Evolutionary conservation across 2,888 invertebrate species (phyloP), one percentile per base, ranked within the genome.

Genomic region (Netelia melanura): DNA sequence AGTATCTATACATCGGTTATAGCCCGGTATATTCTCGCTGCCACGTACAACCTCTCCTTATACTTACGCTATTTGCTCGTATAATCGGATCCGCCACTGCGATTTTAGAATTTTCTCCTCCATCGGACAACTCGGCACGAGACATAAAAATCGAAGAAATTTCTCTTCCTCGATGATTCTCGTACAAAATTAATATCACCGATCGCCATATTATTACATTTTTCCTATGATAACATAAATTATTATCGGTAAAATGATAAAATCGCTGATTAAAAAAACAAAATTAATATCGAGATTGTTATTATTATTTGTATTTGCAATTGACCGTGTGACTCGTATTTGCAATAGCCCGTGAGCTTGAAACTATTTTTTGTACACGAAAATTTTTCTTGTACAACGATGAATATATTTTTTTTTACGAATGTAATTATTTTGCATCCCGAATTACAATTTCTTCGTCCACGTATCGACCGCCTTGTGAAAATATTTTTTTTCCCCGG

Each of bases 41-140:
- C 64, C 64, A 30, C 64, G 58, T 64, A 56, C 43, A 70, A 56
- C 67, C 52, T 25, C 58, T 21, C 17, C 65, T 30, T 30, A 65
- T 62, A 77, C 61, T 81, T 84, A 25, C 65, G 68, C 72, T 64
- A 70, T 72, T 72, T 84, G n/a, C 74, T 54, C 54, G 77, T 61
- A 58, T 84, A 81, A 84, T 81, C 76, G 72, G 61, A 81, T 81
- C 52, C 54, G n/a, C 38, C 52, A 65, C 25, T 52, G 80, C 23
- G 52, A 84, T 68, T 77, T 61, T 52, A 44, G 38, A 43, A 72
- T 62, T 58, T 21, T 74, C 72, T 48, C 62, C 43, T 38, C 30
- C 54, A 30, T 52, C 48, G 17, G 61, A 74, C 61, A 44, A 61
- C 67, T 81, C 58, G n/a, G 23, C 48, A 21, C 38, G 8, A 38